Percentiles rank a stretch among this genome's conserved stretches.
phyloP scores from a whole-genome alignment of 2,888 invertebrate genomes.

The Notodonta dromedarius region DNA sequence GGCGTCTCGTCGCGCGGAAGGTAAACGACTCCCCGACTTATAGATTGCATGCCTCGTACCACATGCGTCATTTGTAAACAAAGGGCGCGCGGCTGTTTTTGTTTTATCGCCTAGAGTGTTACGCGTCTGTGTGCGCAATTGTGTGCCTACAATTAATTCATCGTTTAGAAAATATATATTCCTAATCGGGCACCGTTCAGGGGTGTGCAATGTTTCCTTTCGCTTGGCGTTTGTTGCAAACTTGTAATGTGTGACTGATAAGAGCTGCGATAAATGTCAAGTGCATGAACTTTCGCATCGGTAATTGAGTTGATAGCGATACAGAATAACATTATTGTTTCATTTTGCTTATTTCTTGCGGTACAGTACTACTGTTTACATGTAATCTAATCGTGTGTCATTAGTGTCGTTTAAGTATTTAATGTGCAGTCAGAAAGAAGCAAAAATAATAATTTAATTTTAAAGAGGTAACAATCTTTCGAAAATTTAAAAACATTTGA shows the following conservation, averaged over 20 bases:
- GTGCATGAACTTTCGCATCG: constrained; percentile 48
- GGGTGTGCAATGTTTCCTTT: constrained; percentile 13
- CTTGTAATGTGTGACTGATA: constrained; percentile 28
- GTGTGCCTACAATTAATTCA: constrained; percentile 20
- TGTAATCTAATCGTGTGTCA: neutral
- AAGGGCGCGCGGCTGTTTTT: constrained; percentile 75
- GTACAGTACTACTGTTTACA: neutral
- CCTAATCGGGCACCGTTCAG: neutral
- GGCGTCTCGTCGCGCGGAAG: constrained; percentile 78
- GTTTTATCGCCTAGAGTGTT: constrained; percentile 63
- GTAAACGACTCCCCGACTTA: constrained; percentile 80
- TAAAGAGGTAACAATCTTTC: too few relatives aligned
- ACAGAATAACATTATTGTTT: constrained; percentile 22
- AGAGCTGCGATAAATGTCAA: constrained; percentile 47
- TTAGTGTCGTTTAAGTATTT: neutral
- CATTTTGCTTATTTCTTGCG: constrained; percentile 14
- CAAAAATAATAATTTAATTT: too few relatives aligned
- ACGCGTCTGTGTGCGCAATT: constrained; percentile 39
- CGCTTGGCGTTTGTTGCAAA: constrained; percentile 24
- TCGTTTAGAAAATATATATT: constrained; percentile 7
- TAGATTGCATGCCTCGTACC: constrained; percentile 74
- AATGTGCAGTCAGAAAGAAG: too few relatives aligned
- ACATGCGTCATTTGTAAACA: constrained; percentile 83
- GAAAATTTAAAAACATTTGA: too few relatives aligned
- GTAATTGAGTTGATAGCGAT: constrained; percentile 36